These are phyloP conservation scores for Polietes domitor DNA, from an alignment of 2,888 invertebrate species.

Conservation along the genomic window DNA sequence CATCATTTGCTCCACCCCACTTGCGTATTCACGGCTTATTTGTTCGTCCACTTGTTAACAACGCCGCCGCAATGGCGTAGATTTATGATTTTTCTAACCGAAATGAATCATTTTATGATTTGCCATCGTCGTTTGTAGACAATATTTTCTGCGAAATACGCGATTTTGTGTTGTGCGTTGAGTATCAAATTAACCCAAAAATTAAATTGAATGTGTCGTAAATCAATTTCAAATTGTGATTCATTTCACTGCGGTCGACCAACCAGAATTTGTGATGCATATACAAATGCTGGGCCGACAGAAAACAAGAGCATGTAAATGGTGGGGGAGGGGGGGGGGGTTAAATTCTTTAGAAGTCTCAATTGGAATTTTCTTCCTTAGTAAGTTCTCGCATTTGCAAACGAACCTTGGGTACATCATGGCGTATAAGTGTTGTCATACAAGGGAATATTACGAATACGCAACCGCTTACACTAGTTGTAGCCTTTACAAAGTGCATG, in stretches of 20 bases:
- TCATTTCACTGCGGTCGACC: background rate
- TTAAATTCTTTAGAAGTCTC: too few species aligned
- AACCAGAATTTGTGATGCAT: background rate
- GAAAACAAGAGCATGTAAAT: too few species aligned
- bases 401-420: too few species aligned
- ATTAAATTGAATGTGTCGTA: constrained; percentile 69
- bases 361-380: too few species aligned
- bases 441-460: too few species aligned
- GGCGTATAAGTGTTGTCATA: too few species aligned
- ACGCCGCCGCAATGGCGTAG: background rate
- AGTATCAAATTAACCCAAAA: constrained; percentile 70
- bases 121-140: background rate
- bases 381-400: too few species aligned
- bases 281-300: too few species aligned
- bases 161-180: constrained; percentile 31
- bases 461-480: too few species aligned
- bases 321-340: too few species aligned
- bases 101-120: constrained; percentile 8
- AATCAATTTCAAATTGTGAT: constrained; percentile 70
- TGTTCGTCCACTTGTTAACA: constrained; percentile 36
- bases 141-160: background rate
- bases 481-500: too few species aligned
- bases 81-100: constrained; percentile 6
- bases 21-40: constrained; percentile 26
- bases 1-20: too few species aligned